phyloP scores from a whole-genome alignment of 2,888 invertebrate genomes.

The Noctua pronuba region DNA sequence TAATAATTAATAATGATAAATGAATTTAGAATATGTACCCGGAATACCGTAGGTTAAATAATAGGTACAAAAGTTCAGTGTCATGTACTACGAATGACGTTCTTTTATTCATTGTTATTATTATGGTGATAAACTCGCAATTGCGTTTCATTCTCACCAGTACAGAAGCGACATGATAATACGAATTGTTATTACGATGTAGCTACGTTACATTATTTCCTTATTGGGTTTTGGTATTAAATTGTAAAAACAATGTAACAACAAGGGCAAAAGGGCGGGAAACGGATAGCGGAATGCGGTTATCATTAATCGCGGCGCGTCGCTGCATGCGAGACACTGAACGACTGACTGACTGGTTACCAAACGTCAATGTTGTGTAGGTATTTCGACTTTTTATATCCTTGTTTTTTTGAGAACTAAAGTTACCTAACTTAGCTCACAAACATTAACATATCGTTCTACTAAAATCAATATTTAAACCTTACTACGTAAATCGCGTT shows the following conservation, averaged over 20 bases:
- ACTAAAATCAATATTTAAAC: conserved; percentile 2
- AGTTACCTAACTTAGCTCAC: not conserved
- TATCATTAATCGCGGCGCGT: conserved; percentile 42
- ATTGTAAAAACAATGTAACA: conserved; percentile 40
- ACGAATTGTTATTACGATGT: conserved; percentile 28
- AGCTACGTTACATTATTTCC: conserved; percentile 56
- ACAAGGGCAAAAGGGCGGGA: conserved; percentile 63
- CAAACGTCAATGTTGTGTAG: conserved; percentile 15
- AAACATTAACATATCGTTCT: conserved; percentile 10
- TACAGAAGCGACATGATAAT: conserved; percentile 39
- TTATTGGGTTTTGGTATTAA: conserved; percentile 49
- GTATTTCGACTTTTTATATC: not conserved
- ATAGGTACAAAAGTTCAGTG: conserved; percentile 17
- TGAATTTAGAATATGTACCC: conserved; percentile 1
- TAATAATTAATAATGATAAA: conserved; percentile 30
- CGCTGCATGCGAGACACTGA: conserved; percentile 38
- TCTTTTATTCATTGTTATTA: conserved; percentile 25
- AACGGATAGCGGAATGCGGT: conserved; percentile 44
- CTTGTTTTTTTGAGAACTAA: not conserved
- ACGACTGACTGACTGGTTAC: conserved; percentile 26
- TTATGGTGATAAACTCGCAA: not conserved
- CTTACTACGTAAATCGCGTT: not conserved
- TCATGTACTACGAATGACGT: conserved; percentile 1
- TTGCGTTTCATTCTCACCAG: conserved; percentile 20
- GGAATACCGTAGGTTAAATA: conserved; percentile 12